Base-by-base conservation (phyloP, 2,113 vertebrate genomes). In the Promerops cafer region DNA sequence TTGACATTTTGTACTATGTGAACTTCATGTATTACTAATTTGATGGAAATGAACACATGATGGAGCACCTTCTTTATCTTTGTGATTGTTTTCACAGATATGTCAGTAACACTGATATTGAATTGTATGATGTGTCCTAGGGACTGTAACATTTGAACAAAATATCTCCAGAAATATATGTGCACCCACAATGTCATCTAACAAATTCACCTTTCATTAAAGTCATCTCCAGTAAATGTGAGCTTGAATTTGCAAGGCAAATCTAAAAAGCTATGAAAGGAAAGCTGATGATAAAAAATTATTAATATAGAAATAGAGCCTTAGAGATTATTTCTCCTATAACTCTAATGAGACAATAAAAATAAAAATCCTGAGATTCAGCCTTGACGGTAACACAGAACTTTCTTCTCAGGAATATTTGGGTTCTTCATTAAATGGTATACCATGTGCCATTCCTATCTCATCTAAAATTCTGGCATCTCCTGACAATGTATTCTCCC, bases 11-110 rank as follows among this genome's bases (percentile, higher is more conserved):
- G 96, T 96, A 95, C 85, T 95, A 94, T 87, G 94, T 89, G 96
- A 96, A 94, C 86, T 92, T 96, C 94, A 97, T 95, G 93, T 96
- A 96, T 97, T 97, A 96, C 96, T 96, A 97, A 97, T 97, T 94
- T 96, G 94, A 96, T 96, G 96, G 94, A 97, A 96, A 96, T 95
- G 93, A 96, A 94, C 92, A 96, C 94, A 96, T 96, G 96, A 97
- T 97, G 93, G 94, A 95, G 92, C 88, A 90, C 92, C 93, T 94
- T 96, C 96, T 97, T 96, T 94, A 96, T 96, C 94, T 95, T 93
- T 94, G 94, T 81, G 94, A 93, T 96, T 94, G 93, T 96, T 96
- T 96, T 87, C 88, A 83, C 92, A 89, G 93, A 87, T 95, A 95
- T 84, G 93, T 96, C 96, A 96, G 90, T 90, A 94, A 87, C 88